Base-by-base conservation (phyloP, 2,888 invertebrate genomes). In the Diarsia mendica region DNA sequence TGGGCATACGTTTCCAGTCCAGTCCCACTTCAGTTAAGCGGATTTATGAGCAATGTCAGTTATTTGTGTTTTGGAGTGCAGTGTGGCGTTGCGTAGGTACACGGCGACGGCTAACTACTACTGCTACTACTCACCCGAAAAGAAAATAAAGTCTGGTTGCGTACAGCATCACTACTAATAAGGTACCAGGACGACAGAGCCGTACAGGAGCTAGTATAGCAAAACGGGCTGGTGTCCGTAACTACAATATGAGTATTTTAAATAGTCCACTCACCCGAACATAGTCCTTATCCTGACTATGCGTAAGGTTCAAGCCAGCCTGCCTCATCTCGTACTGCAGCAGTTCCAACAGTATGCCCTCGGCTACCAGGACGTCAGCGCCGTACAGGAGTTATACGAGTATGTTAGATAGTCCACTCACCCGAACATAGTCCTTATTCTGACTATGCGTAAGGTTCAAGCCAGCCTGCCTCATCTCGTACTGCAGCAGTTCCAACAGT, bases 221-320 rank as follows among this genome's bases (percentile, higher is more conserved):
- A 28, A n/a, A n/a, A 2, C 28, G 28, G 28, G 28, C 28, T 28
- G 28, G 28, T 28, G 28, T 28, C 28, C 28, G 28, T 28, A 28
- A 28, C 28, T 28, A 1, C 2, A 28, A 28, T 28, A 28, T 15
- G 13, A 15, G 28, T 11, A 15, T 33, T 8, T 67, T 28, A 33
- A 49, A 39, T 6, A 23, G 18, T 74, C 28, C 49, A 90, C 95
- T 94, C 87, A 97, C 98, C 93, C 97, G 97, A 79, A 99, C 98
- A 91, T 98, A 99, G 92, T 99, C 98, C 92, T 98, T 98, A 91
- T 99, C 99, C 94, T 99, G 99, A 89, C 99, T 98, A 92, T 99
- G 99, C 8, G 99, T 99, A 61, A 99, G 97, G 91, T 99, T 99
- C 28, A 99, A 95, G 0, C 99, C 99, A 20, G 97, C 97, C 90